Percentiles rank a stretch among this genome's conserved stretches.
These are phyloP conservation scores for Drosophila pegasa DNA, from an alignment of 2,888 invertebrate species.

Conservation along the genomic window DNA sequence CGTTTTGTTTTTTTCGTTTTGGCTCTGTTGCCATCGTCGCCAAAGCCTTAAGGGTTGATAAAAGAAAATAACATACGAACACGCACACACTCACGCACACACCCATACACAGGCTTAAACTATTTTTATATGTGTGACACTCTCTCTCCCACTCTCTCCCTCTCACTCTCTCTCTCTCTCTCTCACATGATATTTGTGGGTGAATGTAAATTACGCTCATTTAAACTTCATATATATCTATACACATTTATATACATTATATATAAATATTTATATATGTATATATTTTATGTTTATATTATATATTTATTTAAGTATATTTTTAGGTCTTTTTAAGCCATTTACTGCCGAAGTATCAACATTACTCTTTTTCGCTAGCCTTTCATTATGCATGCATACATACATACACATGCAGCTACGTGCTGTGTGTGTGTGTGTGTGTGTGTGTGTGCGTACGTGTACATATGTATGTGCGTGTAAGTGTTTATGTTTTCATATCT, in stretches of 20 bases:
- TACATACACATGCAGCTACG: not conserved
- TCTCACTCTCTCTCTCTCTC: not conserved
- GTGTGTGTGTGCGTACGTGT: not conserved
- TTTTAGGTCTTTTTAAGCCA: too few relatives aligned
- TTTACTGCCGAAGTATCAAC: too few relatives aligned
- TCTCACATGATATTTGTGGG: not conserved
- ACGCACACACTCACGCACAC: not conserved
- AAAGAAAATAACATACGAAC: conserved; percentile 2
- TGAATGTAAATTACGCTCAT: not conserved
- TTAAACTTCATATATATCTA: not conserved
- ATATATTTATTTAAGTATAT: not conserved
- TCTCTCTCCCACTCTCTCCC: not conserved
- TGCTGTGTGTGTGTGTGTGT: not conserved
- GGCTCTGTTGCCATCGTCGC: conserved; percentile 58
- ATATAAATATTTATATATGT: not conserved
- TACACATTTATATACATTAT: too few relatives aligned
- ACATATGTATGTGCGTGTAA: not conserved
- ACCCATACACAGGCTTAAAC: not conserved
- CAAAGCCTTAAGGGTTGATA: conserved; percentile 62
- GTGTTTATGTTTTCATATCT: conserved; percentile 4
- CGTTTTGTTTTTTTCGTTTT: conserved; percentile 55
- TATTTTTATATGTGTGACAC: conserved; percentile 7
- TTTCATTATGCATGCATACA: not conserved
- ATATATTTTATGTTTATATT: not conserved
- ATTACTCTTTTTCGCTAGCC: not conserved